Conservation (phyloP, 2,888 invertebrate genomes). For the Drosophila parthenogenetica region DNA sequence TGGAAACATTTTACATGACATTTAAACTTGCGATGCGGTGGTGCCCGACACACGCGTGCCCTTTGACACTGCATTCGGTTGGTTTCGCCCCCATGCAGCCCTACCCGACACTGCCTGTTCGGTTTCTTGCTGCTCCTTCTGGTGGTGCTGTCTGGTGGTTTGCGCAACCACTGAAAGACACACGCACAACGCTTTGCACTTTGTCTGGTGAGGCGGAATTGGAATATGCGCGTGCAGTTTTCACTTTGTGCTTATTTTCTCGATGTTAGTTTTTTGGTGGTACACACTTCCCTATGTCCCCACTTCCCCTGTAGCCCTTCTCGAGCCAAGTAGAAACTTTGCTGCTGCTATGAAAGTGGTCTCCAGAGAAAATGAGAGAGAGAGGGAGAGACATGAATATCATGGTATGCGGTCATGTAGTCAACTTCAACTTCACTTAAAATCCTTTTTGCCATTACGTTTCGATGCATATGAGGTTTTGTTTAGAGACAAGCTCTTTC, state of each 20-base stretch:
- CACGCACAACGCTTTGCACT: constrained; percentile 76
- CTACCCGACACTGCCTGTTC: no score
- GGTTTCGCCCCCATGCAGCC: constrained; percentile 7
- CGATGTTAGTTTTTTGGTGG: constrained; percentile 68
- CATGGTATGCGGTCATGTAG: constrained; percentile 75
- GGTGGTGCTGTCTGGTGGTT: constrained; percentile 49
- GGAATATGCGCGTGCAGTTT: constrained; percentile 70
- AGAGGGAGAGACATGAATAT: constrained; percentile 2
- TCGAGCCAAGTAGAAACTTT: constrained; percentile 64
- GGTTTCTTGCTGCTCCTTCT: constrained; percentile 8
- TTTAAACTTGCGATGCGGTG: constrained; percentile 74
- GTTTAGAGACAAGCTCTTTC: constrained; percentile 60
- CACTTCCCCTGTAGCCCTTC: constrained; percentile 3
- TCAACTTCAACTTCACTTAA: constrained; percentile 81
- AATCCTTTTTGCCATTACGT: constrained; percentile 80
- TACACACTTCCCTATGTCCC: constrained; percentile 9
- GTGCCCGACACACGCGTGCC: constrained; percentile 57
- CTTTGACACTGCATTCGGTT: constrained; percentile 53
- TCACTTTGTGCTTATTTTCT: constrained; percentile 70
- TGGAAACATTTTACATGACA: constrained; percentile 81
- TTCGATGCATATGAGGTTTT: constrained; percentile 82
- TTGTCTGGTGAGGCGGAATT: constrained; percentile 79
- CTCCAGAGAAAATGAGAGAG: constrained; percentile 39
- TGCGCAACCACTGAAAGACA: constrained; percentile 66
- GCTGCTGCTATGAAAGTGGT: constrained; percentile 74